Evolutionary conservation across 2,888 invertebrate genomes (phyloP).

Genomic region (Drosophila mimica): DNA sequence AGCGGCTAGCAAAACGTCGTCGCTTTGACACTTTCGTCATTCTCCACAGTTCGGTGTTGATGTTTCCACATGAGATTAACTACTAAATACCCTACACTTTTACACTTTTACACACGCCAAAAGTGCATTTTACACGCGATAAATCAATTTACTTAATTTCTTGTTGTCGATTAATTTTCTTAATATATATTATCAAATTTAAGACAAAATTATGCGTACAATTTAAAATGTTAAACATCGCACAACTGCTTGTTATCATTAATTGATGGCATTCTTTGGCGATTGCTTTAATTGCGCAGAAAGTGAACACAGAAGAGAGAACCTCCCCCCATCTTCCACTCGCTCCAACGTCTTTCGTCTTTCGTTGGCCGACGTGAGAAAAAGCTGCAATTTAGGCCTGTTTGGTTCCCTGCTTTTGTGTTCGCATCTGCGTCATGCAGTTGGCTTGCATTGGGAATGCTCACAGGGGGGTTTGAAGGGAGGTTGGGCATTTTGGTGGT

Average conservation of each 20-base stretch:
- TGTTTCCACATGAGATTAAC: slow-evolving; percentile 44
- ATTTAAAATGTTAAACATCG: neutral
- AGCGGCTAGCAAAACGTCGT: slow-evolving; percentile 18
- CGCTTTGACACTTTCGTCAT: slow-evolving; percentile 6
- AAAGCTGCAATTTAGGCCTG: slow-evolving; percentile 46
- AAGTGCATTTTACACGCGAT: slow-evolving; percentile 56
- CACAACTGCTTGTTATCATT: slow-evolving; percentile 24
- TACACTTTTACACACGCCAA: slow-evolving; percentile 38
- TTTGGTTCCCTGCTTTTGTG: slow-evolving; percentile 36
- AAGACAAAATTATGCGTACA: neutral
- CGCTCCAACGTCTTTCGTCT: slow-evolving; percentile 1
- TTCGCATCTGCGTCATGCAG: slow-evolving; percentile 77
- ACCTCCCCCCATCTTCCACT: neutral
- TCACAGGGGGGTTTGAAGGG: slow-evolving; percentile 8
- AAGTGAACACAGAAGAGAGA: slow-evolving; percentile 9
- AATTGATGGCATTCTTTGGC: slow-evolving; percentile 24
- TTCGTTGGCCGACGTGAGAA: slow-evolving; percentile 11
- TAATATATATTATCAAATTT: neutral
- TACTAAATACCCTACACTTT: slow-evolving; percentile 47
- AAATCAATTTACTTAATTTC: slow-evolving; percentile 35
- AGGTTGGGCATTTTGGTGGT: slow-evolving; percentile 11
- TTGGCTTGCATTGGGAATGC: slow-evolving; percentile 57
- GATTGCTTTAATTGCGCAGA: slow-evolving; percentile 43
- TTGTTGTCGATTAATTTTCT: slow-evolving; percentile 8
- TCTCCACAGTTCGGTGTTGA: slow-evolving; percentile 38